Conservation (phyloP, 1,140 invertebrate species). For the Monomorium pharaonis region DNA sequence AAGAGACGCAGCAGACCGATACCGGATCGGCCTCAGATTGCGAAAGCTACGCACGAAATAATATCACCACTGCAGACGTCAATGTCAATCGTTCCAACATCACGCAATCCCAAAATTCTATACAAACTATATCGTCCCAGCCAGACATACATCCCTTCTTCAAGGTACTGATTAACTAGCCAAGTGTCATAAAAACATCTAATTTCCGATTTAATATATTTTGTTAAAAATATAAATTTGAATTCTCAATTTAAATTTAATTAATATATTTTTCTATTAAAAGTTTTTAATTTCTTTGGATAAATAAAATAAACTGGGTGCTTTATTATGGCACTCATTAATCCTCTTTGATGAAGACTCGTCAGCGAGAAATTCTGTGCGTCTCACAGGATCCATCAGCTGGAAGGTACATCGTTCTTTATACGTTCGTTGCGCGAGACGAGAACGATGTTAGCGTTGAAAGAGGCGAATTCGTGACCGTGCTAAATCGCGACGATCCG, state of each 20-base stretch:
- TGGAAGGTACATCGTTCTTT: conserved; percentile 95
- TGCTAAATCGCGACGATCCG: conserved; percentile 96
- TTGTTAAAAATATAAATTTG: neutral
- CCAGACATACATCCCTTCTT: conserved; percentile 94
- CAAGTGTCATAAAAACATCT: conserved; percentile 16
- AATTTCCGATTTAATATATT: conserved; percentile 17
- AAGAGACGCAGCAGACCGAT: conserved; percentile 84
- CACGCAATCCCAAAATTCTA: conserved; percentile 86
- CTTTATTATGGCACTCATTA: neutral
- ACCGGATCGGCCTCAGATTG: conserved; percentile 87
- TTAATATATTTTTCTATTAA: neutral
- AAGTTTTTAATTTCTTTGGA: neutral
- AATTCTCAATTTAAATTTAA: neutral
- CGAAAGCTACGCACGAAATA: conserved; percentile 87
- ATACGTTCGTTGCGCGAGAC: conserved; percentile 96
- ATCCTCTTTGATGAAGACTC: neutral
- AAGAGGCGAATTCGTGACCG: conserved; percentile 96
- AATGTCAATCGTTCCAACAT: conserved; percentile 84
- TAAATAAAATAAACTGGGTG: neutral
- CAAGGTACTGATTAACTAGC: conserved; percentile 86
- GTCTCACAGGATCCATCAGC: conserved; percentile 89
- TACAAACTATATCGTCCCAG: conserved; percentile 88
- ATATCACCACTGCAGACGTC: conserved; percentile 83
- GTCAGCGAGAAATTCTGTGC: neutral
- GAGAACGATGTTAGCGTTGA: conserved; percentile 98